Base-by-base conservation (phyloP, 2,797 vertebrate genomes). In the Sciurus vulgaris region DNA sequence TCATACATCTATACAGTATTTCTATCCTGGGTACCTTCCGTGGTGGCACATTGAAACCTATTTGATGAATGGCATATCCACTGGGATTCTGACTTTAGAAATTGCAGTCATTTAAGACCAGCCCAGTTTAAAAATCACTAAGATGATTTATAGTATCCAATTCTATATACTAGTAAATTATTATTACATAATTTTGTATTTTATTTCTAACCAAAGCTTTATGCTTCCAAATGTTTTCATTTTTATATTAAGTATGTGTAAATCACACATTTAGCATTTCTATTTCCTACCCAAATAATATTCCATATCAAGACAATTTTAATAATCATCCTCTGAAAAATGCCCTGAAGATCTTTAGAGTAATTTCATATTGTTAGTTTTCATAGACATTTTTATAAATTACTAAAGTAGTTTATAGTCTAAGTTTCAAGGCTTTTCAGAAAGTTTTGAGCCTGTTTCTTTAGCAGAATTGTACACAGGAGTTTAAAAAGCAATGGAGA, bases 401-500 rank as follows among this genome's bases (percentile, higher is more conserved):
- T 86, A 83, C 84, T 86, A 61, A 94, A 94, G 76, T 86, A 70
- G 26, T 72, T 97, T 83, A 44, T 38, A 47, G 26, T 63, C 6
- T 78, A 70, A 70, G 56, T 85, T 86, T 94, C 59, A 74, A 67
- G 82, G 22, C 13, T 77, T 49, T 41, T 69, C 2, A 54, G 72
- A 88, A 77, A 81, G 3, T 81, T 67, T 38, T 96, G 77, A 74
- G 72, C 26, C 33, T 38, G 13, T 81, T 93, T 96, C 54, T 38
- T 93, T 89, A 72, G 67, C 7, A 74, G 35, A 93, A 15, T 63
- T 86, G n/a, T 85, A 88, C 84, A 69, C 0, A 38, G 26, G 49
- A 92, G 17, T 93, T 91, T 81, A 86, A 94, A 93, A 83, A 84
- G 33, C 56, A 95, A 49, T 33, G 73, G n/a, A 38, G 51, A 49